phyloP scores from a whole-genome alignment of 2,113 vertebrate species.

The Anhinga anhinga region DNA sequence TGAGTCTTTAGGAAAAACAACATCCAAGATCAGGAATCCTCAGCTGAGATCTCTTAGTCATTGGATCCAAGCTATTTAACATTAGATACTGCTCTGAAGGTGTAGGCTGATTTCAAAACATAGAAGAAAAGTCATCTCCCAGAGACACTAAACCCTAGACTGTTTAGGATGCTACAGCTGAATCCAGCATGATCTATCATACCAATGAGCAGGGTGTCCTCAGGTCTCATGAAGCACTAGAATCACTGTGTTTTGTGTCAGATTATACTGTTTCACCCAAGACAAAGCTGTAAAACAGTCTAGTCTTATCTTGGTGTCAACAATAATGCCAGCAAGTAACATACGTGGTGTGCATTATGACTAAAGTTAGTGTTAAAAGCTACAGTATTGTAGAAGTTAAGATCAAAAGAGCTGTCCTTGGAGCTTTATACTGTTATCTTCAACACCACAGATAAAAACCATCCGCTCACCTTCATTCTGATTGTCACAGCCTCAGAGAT shows the following conservation, averaged over 20 bases:
- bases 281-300: background rate
- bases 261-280: background rate
- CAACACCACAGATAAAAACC: background rate
- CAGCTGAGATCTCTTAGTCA: background rate
- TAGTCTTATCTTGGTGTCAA: background rate
- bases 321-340: background rate
- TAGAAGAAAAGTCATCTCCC: background rate
- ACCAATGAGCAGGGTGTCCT: background rate
- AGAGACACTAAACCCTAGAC: background rate
- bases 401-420: background rate
- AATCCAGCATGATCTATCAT: background rate
- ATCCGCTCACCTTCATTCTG: background rate
- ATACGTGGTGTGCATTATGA: fast-evolving
- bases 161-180: background rate
- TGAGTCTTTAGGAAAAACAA: background rate
- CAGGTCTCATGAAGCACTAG: background rate
- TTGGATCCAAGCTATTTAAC: background rate
- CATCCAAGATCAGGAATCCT: background rate
- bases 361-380: background rate
- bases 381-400: background rate
- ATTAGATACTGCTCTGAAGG: background rate
- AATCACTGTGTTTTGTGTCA: background rate
- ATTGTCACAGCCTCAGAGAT: background rate
- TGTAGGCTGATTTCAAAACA: background rate
- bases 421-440: background rate